These are phyloP conservation scores for Epistrophe grossulariae DNA, from an alignment of 2,888 invertebrate genomes.

Conservation along the genomic window DNA sequence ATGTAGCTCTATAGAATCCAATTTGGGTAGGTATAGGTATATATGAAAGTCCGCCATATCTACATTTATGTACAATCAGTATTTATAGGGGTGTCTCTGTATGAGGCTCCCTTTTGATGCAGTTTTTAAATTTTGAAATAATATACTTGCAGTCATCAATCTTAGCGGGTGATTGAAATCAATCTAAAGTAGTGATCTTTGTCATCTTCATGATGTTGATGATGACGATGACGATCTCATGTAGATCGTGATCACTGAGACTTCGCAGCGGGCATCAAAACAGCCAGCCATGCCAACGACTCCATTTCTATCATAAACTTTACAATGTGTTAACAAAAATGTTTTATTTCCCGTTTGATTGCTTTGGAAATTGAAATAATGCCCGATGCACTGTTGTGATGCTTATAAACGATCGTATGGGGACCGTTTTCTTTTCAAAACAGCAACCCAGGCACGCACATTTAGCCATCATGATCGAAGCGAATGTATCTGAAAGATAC, in stretches of 20 bases:
- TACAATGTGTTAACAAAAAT: constrained; percentile 69
- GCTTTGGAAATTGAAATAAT: constrained; percentile 43
- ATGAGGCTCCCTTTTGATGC: constrained; percentile 6
- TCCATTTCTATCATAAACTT: constrained; percentile 50
- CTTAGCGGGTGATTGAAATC: constrained; percentile 62
- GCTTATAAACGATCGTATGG: constrained; percentile 27
- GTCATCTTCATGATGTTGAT: constrained; percentile 35
- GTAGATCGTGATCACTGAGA: constrained; percentile 8
- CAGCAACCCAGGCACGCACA: constrained; percentile 60
- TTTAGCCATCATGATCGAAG: constrained; percentile 7
- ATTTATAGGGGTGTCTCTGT: constrained; percentile 34
- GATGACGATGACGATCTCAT: constrained; percentile 36
- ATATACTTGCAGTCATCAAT: constrained; percentile 41
- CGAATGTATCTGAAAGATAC: constrained; percentile 17
- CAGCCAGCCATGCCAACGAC: background rate
- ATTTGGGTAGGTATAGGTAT: constrained; percentile 20
- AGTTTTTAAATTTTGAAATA: constrained; percentile 33
- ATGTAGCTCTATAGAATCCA: background rate
- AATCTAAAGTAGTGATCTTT: constrained; percentile 64
- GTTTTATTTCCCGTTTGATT: constrained; percentile 49
- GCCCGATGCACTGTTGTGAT: constrained; percentile 14
- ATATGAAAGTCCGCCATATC: background rate
- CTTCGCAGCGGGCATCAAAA: background rate
- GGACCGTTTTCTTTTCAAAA: constrained; percentile 23
- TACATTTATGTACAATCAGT: background rate